These are phyloP conservation scores for Yponomeuta cagnagella DNA, from an alignment of 2,888 invertebrate genomes.

Conservation along the genomic window DNA sequence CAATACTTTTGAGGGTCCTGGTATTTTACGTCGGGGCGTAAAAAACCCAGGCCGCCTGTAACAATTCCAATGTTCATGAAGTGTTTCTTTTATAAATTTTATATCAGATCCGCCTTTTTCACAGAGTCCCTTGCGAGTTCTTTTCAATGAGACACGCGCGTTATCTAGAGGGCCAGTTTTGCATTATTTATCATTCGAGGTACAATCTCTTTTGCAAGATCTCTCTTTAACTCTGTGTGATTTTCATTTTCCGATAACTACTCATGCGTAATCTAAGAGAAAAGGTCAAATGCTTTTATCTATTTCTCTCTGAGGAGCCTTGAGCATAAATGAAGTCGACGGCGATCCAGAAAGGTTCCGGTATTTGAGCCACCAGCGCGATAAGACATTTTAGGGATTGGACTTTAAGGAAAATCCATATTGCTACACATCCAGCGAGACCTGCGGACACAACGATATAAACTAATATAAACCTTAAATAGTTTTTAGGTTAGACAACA, in stretches of 20 bases:
- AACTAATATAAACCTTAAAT: too few species aligned
- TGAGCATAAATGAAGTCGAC: not conserved
- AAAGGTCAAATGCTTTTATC: constrained; percentile 5
- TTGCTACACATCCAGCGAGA: too few species aligned
- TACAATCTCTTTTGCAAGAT: not conserved
- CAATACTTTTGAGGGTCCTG: too few species aligned
- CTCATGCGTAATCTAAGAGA: not conserved
- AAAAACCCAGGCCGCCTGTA: not conserved
- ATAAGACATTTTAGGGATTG: not conserved
- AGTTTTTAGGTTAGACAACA: too few species aligned
- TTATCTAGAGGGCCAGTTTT: not conserved
- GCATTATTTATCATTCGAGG: not conserved
- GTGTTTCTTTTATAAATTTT: not conserved
- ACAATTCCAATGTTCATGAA: not conserved
- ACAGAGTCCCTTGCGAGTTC: not conserved
- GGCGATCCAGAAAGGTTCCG: not conserved
- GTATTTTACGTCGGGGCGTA: not conserved
- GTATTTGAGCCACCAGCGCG: not conserved
- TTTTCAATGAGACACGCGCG: not conserved
- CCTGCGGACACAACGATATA: too few species aligned
- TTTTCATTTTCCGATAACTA: constrained; percentile 9
- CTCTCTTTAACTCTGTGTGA: not conserved
- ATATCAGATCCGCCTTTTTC: not conserved
- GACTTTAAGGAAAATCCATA: too few species aligned
- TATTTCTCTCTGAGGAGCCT: constrained; percentile 4